These are phyloP conservation scores for Polypterus bichir DNA, from an alignment of 2,113 vertebrate species.

Conservation along the genomic window DNA sequence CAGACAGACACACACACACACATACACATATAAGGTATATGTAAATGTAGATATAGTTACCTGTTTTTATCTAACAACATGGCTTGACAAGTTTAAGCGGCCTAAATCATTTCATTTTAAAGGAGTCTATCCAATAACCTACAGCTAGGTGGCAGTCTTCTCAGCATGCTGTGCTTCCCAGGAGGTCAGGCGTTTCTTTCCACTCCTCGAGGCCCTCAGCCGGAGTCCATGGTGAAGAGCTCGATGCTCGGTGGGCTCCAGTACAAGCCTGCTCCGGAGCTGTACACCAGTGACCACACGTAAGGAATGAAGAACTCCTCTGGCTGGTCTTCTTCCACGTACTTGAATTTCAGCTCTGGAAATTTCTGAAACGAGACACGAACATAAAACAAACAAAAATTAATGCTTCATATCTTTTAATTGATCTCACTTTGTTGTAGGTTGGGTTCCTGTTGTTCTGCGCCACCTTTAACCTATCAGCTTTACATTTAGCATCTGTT, in stretches of 20 bases:
- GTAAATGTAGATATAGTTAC: too few relatives aligned
- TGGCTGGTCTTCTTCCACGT: conserved; percentile 92
- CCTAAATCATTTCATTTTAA: too few relatives aligned
- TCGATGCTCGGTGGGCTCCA: conserved; percentile 83
- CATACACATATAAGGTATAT: background rate
- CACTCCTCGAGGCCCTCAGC: conserved; percentile 43
- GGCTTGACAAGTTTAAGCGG: too few relatives aligned
- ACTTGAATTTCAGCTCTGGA: conserved; percentile 93
- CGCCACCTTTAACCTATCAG: too few relatives aligned
- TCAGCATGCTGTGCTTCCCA: background rate
- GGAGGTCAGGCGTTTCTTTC: too few relatives aligned
- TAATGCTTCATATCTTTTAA: background rate
- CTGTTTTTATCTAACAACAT: too few relatives aligned
- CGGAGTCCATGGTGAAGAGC: conserved; percentile 88
- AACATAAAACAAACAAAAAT: conserved; percentile 21
- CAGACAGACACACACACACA: background rate
- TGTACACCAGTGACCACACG: conserved; percentile 92
- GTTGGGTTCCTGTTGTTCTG: too few relatives aligned
- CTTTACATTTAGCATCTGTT: too few relatives aligned
- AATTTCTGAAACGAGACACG: conserved; percentile 66
- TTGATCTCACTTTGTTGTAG: too few relatives aligned
- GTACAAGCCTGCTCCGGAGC: conserved; percentile 75
- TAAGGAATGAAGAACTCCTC: conserved; percentile 97
- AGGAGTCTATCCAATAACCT: too few relatives aligned
- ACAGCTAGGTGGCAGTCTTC: too few relatives aligned